A percentile compares a stretch with the other conserved stretches of the same genome.
phyloP scores from a whole-genome alignment of 2,113 vertebrate species.

The Poicephalus gulielmi region DNA sequence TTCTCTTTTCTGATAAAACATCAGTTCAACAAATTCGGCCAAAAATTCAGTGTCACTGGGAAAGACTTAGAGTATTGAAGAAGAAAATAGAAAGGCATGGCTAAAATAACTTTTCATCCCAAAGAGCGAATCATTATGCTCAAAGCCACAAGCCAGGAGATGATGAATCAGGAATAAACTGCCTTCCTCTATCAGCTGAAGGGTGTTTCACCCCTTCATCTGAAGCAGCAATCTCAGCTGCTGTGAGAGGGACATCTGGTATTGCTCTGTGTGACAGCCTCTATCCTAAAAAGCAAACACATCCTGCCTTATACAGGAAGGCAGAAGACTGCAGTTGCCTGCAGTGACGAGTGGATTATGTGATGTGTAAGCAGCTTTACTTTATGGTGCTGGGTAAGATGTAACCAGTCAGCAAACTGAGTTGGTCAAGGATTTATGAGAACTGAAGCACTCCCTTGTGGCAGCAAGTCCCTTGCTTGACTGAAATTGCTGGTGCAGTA shows the following conservation, averaged over 20 bases:
- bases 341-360: not conserved
- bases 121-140: not conserved
- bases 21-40: not conserved
- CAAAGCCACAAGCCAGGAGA: not conserved
- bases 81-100: not conserved
- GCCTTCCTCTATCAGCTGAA: not conserved
- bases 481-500: not conserved
- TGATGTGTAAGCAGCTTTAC: constrained; percentile 1
- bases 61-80: not conserved
- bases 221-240: constrained; percentile 9
- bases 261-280: constrained; percentile 12
- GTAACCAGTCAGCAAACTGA: constrained; percentile 14
- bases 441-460: not conserved
- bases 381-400: not conserved
- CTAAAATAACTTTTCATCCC: not conserved
- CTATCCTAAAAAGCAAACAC: constrained; percentile 19
- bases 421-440: not conserved
- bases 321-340: not conserved
- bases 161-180: not conserved
- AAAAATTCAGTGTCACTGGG: not conserved
- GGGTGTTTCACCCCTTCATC: not conserved
- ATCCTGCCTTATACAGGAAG: not conserved
- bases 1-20: not conserved
- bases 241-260: constrained; percentile 21
- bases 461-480: not conserved